phyloP scores from a whole-genome alignment of 2,888 invertebrate species.

The Branchipolynoe longqiensis region DNA sequence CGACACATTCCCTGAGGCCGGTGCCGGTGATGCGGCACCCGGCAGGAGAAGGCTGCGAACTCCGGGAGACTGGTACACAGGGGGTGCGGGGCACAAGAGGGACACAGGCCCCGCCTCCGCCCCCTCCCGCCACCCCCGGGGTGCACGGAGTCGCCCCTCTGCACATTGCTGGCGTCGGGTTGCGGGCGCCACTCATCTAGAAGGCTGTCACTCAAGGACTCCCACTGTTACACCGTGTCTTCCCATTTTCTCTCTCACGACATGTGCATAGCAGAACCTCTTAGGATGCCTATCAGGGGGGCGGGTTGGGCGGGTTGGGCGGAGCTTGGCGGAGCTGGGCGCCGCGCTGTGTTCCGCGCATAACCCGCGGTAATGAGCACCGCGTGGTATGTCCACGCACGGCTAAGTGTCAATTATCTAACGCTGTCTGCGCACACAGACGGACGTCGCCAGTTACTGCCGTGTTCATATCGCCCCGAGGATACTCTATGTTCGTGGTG shows the following conservation, averaged over 20 bases:
- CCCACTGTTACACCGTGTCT: constrained; percentile 42
- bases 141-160: constrained; percentile 10
- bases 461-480: too few relatives aligned
- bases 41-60: neutral
- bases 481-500: too few relatives aligned
- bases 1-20: too few relatives aligned
- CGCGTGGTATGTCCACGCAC: neutral
- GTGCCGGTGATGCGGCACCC: neutral
- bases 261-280: constrained; percentile 49
- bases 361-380: neutral
- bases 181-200: neutral
- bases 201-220: constrained; percentile 25
- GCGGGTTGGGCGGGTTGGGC: too few relatives aligned
- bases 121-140: neutral
- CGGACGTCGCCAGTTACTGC: too few relatives aligned
- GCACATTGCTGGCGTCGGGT: neutral
- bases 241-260: constrained; percentile 35
- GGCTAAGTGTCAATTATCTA: neutral
- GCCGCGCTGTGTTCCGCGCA: neutral
- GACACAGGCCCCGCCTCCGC: constrained; percentile 12
- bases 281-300: neutral
- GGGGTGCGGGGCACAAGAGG: too few relatives aligned
- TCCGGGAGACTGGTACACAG: too few relatives aligned
- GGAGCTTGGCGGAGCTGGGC: too few relatives aligned
- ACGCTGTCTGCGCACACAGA: too few relatives aligned